These are phyloP conservation scores for Rattus norvegicus DNA, from an alignment of 2,113 vertebrate genomes.

Conservation along the genomic window GRCr8 NC_086029.1:40741001-40741500, in stretches of 20 bases:
- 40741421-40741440: neutral
- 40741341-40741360: neutral
- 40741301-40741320: neutral
- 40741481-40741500: neutral
- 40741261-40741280: neutral
- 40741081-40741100: neutral
- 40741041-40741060: neutral
- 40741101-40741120: neutral
- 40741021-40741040: neutral
- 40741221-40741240: neutral
- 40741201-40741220: neutral
- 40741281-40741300: neutral
- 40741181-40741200: neutral
- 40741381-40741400: neutral
- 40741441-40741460: neutral
- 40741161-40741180: neutral
- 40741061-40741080: neutral
- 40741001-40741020: neutral
- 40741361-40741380: neutral
- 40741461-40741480: neutral
- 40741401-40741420: conserved; percentile 1
- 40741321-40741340: neutral
- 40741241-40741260: neutral
- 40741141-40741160: neutral
- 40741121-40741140: fast-evolving